A percentile compares a stretch with the other conserved stretches of the same genome.
Conservation (phyloP, 2,888 invertebrate species). For the Mesodorylaimus sp. region DNA sequence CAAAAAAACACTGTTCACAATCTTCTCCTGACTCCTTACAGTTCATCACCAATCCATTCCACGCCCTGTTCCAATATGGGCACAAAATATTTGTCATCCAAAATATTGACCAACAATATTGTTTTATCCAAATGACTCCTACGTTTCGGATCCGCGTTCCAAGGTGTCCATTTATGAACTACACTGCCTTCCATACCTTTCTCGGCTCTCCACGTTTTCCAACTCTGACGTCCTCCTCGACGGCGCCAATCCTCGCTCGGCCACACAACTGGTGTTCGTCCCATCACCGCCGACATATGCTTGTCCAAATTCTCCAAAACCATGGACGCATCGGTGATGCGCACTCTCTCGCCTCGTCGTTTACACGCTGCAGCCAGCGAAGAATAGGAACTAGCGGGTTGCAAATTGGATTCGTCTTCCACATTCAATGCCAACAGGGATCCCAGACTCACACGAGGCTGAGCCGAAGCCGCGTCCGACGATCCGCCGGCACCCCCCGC, state of each 20-base stretch:
- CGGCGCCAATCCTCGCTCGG: slow-evolving; percentile 70
- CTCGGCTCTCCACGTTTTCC: slow-evolving; percentile 74
- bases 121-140: slow-evolving; percentile 79
- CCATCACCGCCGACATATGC: slow-evolving; percentile 20
- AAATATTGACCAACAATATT: slow-evolving; percentile 73
- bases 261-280: slow-evolving; percentile 53
- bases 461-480: background rate
- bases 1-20: too few relatives aligned
- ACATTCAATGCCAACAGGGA: background rate
- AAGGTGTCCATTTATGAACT: slow-evolving; percentile 82
- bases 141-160: slow-evolving; percentile 64
- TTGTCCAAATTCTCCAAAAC: slow-evolving; percentile 22
- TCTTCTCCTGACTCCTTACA: slow-evolving; percentile 41
- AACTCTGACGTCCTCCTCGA: slow-evolving; percentile 63
- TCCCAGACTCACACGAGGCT: background rate
- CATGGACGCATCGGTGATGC: slow-evolving; percentile 8
- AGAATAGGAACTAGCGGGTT: background rate
- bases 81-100: slow-evolving; percentile 56
- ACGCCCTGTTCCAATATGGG: slow-evolving; percentile 79
- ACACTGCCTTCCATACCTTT: slow-evolving; percentile 78
- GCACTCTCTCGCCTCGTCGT: background rate
- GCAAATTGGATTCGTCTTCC: too few relatives aligned
- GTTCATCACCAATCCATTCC: slow-evolving; percentile 28
- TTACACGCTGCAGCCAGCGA: background rate
- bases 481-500: background rate